Conservation (phyloP, 2,797 vertebrate genomes). For the Epinephelus coioides region DNA sequence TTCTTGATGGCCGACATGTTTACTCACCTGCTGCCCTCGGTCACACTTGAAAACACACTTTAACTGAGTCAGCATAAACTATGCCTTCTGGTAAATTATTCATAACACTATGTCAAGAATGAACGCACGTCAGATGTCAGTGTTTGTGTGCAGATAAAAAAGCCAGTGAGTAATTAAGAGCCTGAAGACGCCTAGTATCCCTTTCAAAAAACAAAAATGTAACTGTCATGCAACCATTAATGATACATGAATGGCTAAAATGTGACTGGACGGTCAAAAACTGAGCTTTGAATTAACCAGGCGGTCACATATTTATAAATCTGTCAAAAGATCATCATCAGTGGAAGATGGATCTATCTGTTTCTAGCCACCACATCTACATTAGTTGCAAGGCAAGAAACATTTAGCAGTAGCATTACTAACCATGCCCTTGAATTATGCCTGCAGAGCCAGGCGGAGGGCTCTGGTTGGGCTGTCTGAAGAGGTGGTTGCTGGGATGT, state of each 20-base stretch:
- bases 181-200: not conserved
- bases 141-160: constrained; percentile 22
- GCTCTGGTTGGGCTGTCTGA: constrained; percentile 95
- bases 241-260: not conserved
- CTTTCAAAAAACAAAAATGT: constrained; percentile 2
- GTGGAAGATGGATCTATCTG: not conserved
- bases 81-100: constrained; percentile 5
- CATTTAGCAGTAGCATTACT: constrained; percentile 57
- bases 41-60: constrained; percentile 1
- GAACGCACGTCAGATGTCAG: not conserved
- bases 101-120: constrained; percentile 1
- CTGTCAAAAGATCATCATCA: too few relatives aligned
- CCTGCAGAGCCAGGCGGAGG: constrained; percentile 91
- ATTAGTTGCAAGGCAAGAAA: constrained; percentile 3
- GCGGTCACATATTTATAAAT: not conserved
- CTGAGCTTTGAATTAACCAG: not conserved
- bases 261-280: constrained; percentile 1
- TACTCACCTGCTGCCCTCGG: constrained; percentile 9
- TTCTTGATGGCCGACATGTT: constrained; percentile 3
- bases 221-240: not conserved
- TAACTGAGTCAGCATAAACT: not conserved
- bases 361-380: constrained; percentile 19
- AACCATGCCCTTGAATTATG: constrained; percentile 94
- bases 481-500: constrained; percentile 97
- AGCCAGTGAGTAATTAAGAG: not conserved